Evolutionary conservation across 2,888 invertebrate genomes (phyloP).

Genomic region (Orchesellides sinensis): DNA sequence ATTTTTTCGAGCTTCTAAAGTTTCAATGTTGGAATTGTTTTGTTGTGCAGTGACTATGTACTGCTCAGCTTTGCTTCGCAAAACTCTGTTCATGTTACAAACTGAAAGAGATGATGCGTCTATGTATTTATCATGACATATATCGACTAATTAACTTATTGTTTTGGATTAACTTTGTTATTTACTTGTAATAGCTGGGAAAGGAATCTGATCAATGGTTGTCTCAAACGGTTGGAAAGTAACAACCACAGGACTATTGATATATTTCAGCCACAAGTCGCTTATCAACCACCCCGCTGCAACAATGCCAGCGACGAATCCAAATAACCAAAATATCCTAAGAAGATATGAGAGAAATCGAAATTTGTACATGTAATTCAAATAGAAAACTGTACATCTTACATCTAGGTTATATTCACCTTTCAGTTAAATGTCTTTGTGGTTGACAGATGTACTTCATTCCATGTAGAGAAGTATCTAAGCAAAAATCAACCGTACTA

Average conservation of each 20-base stretch:
- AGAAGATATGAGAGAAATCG: too few relatives aligned
- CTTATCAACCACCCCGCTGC: constrained; percentile 70
- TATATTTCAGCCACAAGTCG: constrained; percentile 81
- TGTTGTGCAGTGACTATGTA: constrained; percentile 41
- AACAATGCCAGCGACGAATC: constrained; percentile 66
- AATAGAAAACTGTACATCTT: too few relatives aligned
- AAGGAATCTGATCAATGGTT: constrained; percentile 84
- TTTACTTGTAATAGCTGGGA: constrained; percentile 85
- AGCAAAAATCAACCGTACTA: constrained; percentile 63
- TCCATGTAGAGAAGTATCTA: constrained; percentile 66
- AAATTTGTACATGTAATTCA: too few relatives aligned
- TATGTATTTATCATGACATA: background rate
- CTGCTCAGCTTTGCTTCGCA: constrained; percentile 48
- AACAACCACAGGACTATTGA: constrained; percentile 86
- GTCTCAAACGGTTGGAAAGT: constrained; percentile 86
- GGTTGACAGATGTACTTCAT: constrained; percentile 70
- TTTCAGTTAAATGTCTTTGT: constrained; percentile 68
- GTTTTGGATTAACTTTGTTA: background rate
- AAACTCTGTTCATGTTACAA: constrained; percentile 68
- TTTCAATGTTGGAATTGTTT: constrained; percentile 9
- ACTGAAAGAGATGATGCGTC: constrained; percentile 18
- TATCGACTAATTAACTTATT: background rate
- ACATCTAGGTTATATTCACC: too few relatives aligned
- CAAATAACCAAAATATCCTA: constrained; percentile 73
- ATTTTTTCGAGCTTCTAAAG: constrained; percentile 57